These are phyloP conservation scores for Polyodon spathula DNA, from an alignment of 2,113 vertebrate genomes.

Conservation along the genomic window DNA sequence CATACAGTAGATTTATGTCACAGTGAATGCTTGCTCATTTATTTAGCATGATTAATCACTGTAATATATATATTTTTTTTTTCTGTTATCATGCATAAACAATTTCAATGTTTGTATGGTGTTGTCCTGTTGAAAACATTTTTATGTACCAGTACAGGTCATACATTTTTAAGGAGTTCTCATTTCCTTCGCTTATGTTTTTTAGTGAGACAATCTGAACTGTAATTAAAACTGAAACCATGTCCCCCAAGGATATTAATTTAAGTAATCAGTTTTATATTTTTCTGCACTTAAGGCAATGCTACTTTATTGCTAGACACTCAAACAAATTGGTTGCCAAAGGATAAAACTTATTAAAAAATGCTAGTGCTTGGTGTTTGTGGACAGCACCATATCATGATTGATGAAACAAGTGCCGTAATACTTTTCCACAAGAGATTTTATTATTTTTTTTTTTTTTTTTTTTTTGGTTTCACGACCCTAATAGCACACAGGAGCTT, in stretches of 20 bases:
- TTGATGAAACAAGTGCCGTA: slow-evolving; percentile 5
- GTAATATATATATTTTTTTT: no score
- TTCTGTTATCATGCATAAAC: no score
- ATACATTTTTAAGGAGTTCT: no score
- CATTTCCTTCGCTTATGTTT: neutral
- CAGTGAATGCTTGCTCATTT: no score
- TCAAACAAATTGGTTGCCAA: slow-evolving; percentile 15
- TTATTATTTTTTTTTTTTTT: slow-evolving; percentile 5
- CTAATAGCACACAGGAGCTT: slow-evolving; percentile 5
- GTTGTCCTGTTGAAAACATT: no score
- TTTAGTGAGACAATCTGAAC: neutral
- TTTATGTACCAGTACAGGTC: no score
- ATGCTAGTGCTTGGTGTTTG: slow-evolving; percentile 1
- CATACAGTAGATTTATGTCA: no score
- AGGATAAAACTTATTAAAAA: slow-evolving; percentile 17
- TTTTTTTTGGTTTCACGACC: neutral
- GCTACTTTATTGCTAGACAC: slow-evolving; percentile 4
- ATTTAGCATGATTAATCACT: no score
- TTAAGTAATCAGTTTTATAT: slow-evolving; percentile 10
- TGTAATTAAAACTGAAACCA: neutral
- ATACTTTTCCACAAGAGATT: neutral
- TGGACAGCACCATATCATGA: slow-evolving; percentile 14
- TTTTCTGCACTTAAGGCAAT: slow-evolving; percentile 9
- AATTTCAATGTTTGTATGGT: no score
- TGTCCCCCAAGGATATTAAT: neutral